Percentiles rank a stretch among this genome's conserved stretches.
Evolutionary conservation across 2,113 vertebrate species (phyloP).

Genomic region (Pluvianellus socialis): DNA sequence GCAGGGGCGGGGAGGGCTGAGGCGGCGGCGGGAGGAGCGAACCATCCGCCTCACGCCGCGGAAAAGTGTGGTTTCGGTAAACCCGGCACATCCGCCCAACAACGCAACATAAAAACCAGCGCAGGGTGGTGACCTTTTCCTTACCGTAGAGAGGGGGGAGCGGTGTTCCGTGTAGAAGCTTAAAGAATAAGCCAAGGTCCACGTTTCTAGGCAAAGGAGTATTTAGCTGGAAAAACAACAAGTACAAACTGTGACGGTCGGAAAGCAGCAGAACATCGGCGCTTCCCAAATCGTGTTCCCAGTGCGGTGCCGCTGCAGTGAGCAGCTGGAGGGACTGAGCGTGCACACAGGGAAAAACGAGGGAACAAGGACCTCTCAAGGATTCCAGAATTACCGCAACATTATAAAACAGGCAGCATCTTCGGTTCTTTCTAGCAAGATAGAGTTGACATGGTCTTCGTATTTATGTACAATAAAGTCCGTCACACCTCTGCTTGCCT

Average conservation of each 20-base stretch:
- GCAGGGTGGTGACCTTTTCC: rapidly evolving
- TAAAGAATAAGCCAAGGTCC: rapidly evolving
- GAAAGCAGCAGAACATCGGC: neutral
- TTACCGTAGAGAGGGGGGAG: rapidly evolving
- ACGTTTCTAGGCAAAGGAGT: neutral
- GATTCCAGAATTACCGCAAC: too few species aligned
- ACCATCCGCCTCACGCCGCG: too few species aligned
- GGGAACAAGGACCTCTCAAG: neutral
- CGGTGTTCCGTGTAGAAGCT: rapidly evolving
- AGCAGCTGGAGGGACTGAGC: too few species aligned
- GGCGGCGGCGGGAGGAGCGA: neutral
- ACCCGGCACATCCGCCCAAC: too few species aligned
- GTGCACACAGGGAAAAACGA: rapidly evolving
- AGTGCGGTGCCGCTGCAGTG: neutral
- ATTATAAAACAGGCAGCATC: rapidly evolving
- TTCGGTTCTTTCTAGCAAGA: rapidly evolving
- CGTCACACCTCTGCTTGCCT: rapidly evolving
- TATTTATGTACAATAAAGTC: too few species aligned
- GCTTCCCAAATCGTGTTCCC: rapidly evolving
- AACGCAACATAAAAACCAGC: rapidly evolving
- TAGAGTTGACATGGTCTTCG: neutral
- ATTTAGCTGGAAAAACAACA: neutral
- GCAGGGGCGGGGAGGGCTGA: neutral
- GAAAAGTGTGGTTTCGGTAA: too few species aligned
- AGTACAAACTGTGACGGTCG: rapidly evolving